Conservation (phyloP, 2,888 invertebrate genomes). For the Fissipunctia ypsillon region DNA sequence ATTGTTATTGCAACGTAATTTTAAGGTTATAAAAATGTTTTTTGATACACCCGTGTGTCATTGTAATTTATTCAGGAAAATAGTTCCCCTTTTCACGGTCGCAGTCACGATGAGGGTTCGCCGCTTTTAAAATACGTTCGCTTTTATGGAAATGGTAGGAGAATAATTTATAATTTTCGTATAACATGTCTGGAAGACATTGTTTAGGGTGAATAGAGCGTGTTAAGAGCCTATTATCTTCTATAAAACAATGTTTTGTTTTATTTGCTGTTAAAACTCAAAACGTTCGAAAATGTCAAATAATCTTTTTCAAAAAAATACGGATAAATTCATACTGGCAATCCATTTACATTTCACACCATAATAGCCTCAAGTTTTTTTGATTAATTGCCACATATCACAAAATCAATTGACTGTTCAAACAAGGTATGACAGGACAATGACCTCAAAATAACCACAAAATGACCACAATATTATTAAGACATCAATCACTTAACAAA, state of each 20-base stretch:
- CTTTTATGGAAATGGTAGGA: slow-evolving; percentile 48
- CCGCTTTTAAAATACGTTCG: slow-evolving; percentile 43
- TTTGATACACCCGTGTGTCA: slow-evolving; percentile 59
- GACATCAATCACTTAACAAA: slow-evolving; percentile 69
- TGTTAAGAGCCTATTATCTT: slow-evolving; percentile 3
- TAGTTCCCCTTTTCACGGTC: slow-evolving; percentile 66
- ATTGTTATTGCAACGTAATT: slow-evolving; percentile 59
- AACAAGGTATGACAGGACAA: slow-evolving; percentile 47
- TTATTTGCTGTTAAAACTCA: no score
- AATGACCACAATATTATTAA: slow-evolving; percentile 68
- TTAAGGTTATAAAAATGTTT: slow-evolving; percentile 68
- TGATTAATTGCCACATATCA: slow-evolving; percentile 42
- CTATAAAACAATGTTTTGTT: background rate
- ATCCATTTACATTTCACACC: no score
- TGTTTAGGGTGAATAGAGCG: slow-evolving; percentile 33
- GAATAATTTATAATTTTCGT: slow-evolving; percentile 33
- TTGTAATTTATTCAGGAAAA: slow-evolving; percentile 63
- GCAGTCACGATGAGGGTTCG: slow-evolving; percentile 46
- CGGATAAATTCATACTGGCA: no score
- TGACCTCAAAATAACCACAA: slow-evolving; percentile 53
- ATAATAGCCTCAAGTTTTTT: slow-evolving; percentile 1
- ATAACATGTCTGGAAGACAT: slow-evolving; percentile 25
- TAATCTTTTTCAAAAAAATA: no score
- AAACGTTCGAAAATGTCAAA: no score
- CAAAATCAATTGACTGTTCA: slow-evolving; percentile 52